phyloP scores from a whole-genome alignment of 2,113 vertebrate genomes.

The Nerophis ophidion region DNA sequence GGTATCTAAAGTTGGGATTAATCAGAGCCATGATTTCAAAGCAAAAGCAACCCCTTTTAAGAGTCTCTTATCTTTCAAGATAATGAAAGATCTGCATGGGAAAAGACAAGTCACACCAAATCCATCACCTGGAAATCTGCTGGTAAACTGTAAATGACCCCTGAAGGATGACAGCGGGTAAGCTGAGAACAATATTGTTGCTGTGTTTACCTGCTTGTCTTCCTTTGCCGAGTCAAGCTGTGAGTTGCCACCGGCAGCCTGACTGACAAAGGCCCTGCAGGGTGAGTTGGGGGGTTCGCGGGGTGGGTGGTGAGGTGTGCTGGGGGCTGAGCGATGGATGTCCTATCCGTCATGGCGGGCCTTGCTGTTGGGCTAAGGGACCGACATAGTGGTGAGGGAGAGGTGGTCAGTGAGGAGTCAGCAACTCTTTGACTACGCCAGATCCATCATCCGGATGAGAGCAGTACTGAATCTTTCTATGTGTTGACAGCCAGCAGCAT shows the following conservation, averaged over 20 bases:
- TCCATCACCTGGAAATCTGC: conserved; percentile 40
- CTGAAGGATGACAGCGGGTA: conserved; percentile 48
- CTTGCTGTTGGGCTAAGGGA: conserved; percentile 54
- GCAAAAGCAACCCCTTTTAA: conserved; percentile 33
- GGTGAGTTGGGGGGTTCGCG: conserved; percentile 14
- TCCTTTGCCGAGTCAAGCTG: conserved; percentile 51
- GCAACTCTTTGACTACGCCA: conserved; percentile 61
- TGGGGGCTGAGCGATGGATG: conserved; percentile 55
- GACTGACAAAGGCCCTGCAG: conserved; percentile 62
- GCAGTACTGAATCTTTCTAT: conserved; percentile 52
- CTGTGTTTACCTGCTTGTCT: conserved; percentile 58
- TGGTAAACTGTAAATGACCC: conserved; percentile 68
- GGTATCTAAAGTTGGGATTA: conserved; percentile 47
- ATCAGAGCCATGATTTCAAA: conserved; percentile 45
- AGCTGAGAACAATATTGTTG: conserved; percentile 61
- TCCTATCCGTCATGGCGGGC: conserved; percentile 61
- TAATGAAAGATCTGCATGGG: conserved; percentile 33
- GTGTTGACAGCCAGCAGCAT: conserved; percentile 55
- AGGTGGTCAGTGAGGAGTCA: conserved; percentile 66
- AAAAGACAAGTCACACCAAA: conserved; percentile 15
- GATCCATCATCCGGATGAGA: conserved; percentile 70
- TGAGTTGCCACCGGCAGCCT: conserved; percentile 43
- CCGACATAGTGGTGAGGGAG: conserved; percentile 60
- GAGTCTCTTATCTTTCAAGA: conserved; percentile 36
- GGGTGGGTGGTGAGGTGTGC: not conserved